These are phyloP conservation scores for Cebidichthys violaceus DNA, from an alignment of 2,113 vertebrate genomes.

Conservation along the genomic window DNA sequence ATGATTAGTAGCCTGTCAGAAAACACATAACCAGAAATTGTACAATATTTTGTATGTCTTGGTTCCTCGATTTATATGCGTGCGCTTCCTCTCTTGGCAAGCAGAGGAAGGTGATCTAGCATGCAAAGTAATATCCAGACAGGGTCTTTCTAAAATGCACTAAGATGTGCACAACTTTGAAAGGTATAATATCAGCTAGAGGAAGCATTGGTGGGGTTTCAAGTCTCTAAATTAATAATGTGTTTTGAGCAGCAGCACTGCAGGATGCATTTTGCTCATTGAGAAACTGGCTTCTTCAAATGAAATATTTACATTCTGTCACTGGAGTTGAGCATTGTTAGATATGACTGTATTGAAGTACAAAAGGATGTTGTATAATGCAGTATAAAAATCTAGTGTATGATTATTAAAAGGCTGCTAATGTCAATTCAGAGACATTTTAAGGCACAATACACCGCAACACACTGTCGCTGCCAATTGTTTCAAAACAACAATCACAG, in stretches of 20 bases:
- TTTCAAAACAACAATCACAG: constrained; percentile 24
- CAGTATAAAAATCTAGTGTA: neutral
- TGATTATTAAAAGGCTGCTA: constrained; percentile 39
- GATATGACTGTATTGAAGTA: constrained; percentile 56
- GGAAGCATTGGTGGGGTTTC: constrained; percentile 76
- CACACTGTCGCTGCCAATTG: constrained; percentile 12
- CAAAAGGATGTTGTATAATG: constrained; percentile 37
- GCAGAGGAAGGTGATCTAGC: constrained; percentile 59
- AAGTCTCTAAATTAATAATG: constrained; percentile 84
- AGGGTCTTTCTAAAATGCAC: constrained; percentile 67
- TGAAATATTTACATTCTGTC: constrained; percentile 85
- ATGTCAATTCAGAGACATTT: constrained; percentile 41
- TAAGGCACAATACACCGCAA: neutral
- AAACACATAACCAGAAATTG: constrained; percentile 41
- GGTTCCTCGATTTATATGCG: constrained; percentile 50
- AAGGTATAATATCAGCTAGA: constrained; percentile 78
- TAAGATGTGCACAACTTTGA: constrained; percentile 70
- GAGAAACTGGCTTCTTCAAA: constrained; percentile 73
- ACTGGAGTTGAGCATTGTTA: constrained; percentile 66
- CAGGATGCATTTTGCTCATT: constrained; percentile 72
- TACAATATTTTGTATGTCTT: constrained; percentile 35
- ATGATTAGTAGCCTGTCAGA: constrained; percentile 60
- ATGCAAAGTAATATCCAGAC: constrained; percentile 71
- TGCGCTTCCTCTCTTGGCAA: constrained; percentile 53
- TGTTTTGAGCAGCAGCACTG: constrained; percentile 76